A percentile compares a stretch with the other conserved stretches of the same genome.
These are phyloP conservation scores for Engraulis encrasicolus DNA, from an alignment of 2,113 vertebrate genomes.

Conservation along the genomic window DNA sequence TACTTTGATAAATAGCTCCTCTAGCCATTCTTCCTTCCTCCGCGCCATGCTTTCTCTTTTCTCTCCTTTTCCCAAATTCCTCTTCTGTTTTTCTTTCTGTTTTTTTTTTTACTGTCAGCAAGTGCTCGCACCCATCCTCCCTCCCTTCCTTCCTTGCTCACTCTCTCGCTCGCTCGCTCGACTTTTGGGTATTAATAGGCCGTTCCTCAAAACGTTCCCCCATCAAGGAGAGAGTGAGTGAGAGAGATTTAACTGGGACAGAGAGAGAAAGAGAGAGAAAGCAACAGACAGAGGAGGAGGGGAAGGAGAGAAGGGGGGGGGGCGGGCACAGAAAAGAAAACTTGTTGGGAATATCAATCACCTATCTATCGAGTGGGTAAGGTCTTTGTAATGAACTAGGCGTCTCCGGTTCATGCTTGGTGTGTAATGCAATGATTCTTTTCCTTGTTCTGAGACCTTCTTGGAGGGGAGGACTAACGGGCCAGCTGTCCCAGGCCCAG, in stretches of 20 bases:
- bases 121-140: too few species aligned
- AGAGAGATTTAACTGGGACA: neutral
- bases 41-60: too few species aligned
- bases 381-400: neutral
- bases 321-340: neutral
- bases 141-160: too few species aligned
- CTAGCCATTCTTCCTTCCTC: conserved; percentile 19
- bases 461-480: neutral
- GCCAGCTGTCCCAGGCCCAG: neutral
- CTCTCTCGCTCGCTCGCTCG: neutral
- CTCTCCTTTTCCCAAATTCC: neutral
- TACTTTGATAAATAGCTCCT: conserved; percentile 49
- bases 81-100: conserved; percentile 32
- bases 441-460: neutral
- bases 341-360: neutral
- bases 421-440: neutral
- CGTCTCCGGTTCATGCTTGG: neutral
- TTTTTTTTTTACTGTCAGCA: neutral
- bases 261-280: neutral
- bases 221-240: neutral
- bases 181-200: neutral
- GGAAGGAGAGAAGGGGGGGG: too few species aligned
- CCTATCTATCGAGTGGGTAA: neutral
- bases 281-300: neutral
- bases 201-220: neutral